Base-by-base conservation (phyloP, 2,888 invertebrate genomes). In the Proisotoma minuta region DNA sequence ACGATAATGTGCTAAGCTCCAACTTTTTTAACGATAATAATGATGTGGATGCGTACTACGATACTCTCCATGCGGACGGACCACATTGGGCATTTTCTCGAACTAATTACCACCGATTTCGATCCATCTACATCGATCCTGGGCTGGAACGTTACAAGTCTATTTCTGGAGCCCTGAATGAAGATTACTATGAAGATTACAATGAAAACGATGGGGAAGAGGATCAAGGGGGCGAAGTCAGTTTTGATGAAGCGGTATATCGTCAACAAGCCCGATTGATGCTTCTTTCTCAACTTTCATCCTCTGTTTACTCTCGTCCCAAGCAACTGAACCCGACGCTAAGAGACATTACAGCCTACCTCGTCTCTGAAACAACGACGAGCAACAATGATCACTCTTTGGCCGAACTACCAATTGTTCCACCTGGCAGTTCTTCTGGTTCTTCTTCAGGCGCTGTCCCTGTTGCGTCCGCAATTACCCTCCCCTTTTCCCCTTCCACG, bases 291-390 rank as follows among this genome's bases (percentile, higher is more conserved):
- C 54, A 66, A 18, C 62, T 67, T 4, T 63, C 62, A 23, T 60
- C 62, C 40, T 59, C 61, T 28, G 43, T 43, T 5, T 4, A 20
- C 4, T 23, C 56, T 23, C 24, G 62, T 40, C 66, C 62, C 24
- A 68, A 67, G 23, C 29, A 66, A 27, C 47, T 62, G 20, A 64
- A 65, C n/a, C 64, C 65, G 5, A 53, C 66, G 18, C 70, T 72
- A 53, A 72, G 70, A 23, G 68, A 71, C 59, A 68, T 73, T 8
- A 72, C 73, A n/a, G 72, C 73, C 22, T 73, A 71, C 39, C 48
- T 73, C 20, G 57, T 73, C n/a, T 72, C 67, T 53, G 66, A 71
- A 52, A 68, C 72, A 12, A 63, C 65, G 28, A 68, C 59, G 18
- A 50, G 29, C 49, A 47, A 52, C 2, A 23, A 40, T 22, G 50